Evolutionary conservation across 2,888 invertebrate species (phyloP), one percentile per base, ranked within the genome.

Genomic region (Onchidella celtica): DNA sequence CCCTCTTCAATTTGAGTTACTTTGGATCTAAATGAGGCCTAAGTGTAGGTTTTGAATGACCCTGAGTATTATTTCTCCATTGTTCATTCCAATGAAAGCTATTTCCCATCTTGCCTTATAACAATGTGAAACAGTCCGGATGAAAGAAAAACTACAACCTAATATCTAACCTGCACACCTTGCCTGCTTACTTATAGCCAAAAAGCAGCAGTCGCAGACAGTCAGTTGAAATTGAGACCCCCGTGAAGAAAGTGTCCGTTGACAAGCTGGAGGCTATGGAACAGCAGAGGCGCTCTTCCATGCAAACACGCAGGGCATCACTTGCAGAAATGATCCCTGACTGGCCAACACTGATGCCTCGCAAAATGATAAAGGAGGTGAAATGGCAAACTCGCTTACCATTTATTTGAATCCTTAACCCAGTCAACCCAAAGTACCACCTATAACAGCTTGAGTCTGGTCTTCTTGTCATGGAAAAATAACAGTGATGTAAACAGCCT

Each of bases 301-400:
- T 89, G 89, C 89, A 90, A 79, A 87, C 87, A 75, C 87, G 92
- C 65, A 84, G 91, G 69, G 86, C 91, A 55, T 92, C 91, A 47
- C 86, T 92, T 83, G 91, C 91, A 92, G 98, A 98, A 95, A 95
- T 97, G 95, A 98, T 98, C 94, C 98, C 97, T 93, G 98, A 98
- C 95, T 98, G 98, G 97, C 98, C 98, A 93, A 96, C 96, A 94
- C 96, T 97, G 70, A 87, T 89, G 85, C 86, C 88, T 79, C 85
- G 87, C 57, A 87, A 89, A 82, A 88, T 88, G 82, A 86, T 89
- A 82, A 88, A 85, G 81, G 91, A 91, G 91, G 91, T 91, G 90
- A 85, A 85, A 61, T 65, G 32, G 77, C 21, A 14, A 65, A 21
- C 73, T 72, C 57, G 55, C 72, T 21, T n/a, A 72, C 55, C 55